Evolutionary conservation across 2,113 vertebrate genomes (phyloP).

Genomic region (Pomatostomus ruficeps): DNA sequence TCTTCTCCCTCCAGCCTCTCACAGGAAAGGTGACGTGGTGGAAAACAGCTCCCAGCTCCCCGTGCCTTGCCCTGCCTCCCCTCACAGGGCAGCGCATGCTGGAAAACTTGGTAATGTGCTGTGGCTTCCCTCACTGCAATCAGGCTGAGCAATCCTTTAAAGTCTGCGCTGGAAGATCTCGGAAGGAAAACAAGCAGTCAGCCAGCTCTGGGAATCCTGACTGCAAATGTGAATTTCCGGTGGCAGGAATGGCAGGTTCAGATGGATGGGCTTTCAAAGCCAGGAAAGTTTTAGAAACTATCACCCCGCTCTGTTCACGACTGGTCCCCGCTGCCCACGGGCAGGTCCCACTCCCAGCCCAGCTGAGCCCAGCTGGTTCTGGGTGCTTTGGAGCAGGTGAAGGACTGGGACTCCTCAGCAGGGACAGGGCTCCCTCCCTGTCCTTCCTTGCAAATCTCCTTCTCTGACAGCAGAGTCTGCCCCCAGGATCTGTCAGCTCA

Average conservation of each 20-base stretch:
- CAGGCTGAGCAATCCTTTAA: neutral
- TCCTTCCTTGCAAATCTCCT: neutral
- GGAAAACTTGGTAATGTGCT: neutral
- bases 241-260: neutral
- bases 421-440: neutral
- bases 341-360: neutral
- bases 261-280: neutral
- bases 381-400: neutral
- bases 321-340: neutral
- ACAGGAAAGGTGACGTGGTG: rapidly evolving
- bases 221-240: neutral
- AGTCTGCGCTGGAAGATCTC: neutral
- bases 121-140: neutral
- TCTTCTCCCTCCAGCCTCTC: neutral
- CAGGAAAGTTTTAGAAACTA: neutral
- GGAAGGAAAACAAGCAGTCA: neutral
- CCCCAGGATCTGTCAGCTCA: neutral
- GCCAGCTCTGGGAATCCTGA: rapidly evolving
- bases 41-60: neutral
- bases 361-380: neutral
- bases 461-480: neutral
- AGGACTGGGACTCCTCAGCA: neutral
- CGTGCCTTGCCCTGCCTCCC: neutral
- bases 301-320: rapidly evolving
- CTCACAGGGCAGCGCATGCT: neutral